Conservation (phyloP, 2,797 vertebrate genomes). For the Scomberomorus guttatus region DNA sequence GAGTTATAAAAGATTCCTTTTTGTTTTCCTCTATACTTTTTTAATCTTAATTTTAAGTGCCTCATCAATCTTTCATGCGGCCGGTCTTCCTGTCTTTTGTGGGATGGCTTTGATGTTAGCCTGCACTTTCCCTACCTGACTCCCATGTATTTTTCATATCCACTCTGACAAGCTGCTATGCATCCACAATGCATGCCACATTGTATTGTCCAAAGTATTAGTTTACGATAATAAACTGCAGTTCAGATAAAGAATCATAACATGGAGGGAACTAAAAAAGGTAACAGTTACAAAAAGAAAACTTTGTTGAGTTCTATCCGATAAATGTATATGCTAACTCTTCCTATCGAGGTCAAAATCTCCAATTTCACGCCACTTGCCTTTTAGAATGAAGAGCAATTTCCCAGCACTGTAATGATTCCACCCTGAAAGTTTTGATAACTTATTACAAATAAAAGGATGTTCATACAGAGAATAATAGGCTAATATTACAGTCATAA, state of each 20-base stretch:
- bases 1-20: constrained; percentile 78
- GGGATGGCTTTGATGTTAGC: constrained; percentile 81
- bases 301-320: neutral
- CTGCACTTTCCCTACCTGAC: constrained; percentile 77
- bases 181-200: constrained; percentile 36
- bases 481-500: constrained; percentile 37
- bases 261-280: constrained; percentile 18
- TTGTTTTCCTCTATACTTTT: constrained; percentile 79
- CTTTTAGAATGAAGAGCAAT: constrained; percentile 28
- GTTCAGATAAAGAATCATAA: neutral
- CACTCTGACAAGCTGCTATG: constrained; percentile 58
- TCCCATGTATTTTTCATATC: constrained; percentile 81
- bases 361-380: constrained; percentile 30
- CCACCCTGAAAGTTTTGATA: constrained; percentile 29
- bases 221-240: constrained; percentile 33
- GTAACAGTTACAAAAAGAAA: constrained; percentile 5
- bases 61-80: constrained; percentile 82
- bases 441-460: constrained; percentile 35
- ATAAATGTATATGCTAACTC: neutral
- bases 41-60: constrained; percentile 84
- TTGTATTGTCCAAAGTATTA: constrained; percentile 27
- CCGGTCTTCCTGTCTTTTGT: constrained; percentile 75
- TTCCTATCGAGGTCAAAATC: constrained; percentile 28
- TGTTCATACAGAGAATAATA: constrained; percentile 37
- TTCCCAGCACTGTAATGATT: constrained; percentile 12